Evolutionary conservation across 2,797 vertebrate genomes (phyloP), one percentile per base, ranked within the genome.

Genomic region (Alosa sapidissima): DNA sequence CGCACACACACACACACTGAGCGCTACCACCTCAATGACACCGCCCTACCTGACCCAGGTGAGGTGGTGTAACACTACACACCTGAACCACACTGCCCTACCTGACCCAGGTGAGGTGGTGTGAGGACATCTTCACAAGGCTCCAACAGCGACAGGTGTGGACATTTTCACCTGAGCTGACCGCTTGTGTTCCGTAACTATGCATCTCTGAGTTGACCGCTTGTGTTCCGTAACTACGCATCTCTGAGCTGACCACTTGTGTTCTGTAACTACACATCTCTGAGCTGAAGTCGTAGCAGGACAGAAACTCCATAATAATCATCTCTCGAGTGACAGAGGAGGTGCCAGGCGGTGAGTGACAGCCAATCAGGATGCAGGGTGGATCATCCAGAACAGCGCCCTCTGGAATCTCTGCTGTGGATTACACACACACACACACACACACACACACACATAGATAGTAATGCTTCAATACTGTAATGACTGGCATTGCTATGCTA

Each of bases 21-120:
- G 84, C 89, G 84, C 55, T 94, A 91, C 49, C 91, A 95, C 83
- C 68, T 94, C 65, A 91, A 85, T 16, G 90, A 94, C 81, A 89
- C 90, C 8, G 88, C 33, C 65, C 28, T 14, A 36, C 51, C n/a
- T 65, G 21, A 28, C 7, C 1, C 55, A 58, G 55, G 55, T 21
- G 55, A 21, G 19, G 19, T 5, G 19, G 55, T 58, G 55, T 58
- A 28, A 28, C 28, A 28, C 28, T 28, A 58, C 19, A 60, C 58
- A 60, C 58, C 5, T 52, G 19, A 21, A 19, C 60, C 21, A 24
- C 28, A 1, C 28, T 28, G 24, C 24, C 60, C 21, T n/a, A 9
- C 28, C 65, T 7, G 24, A 33, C 1, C 14, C 54, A 58, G 55
- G 55, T 21, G 55, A 21, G 19, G 19, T 5, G 19, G 55, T 58